These are phyloP conservation scores for Troides oblongomaculatus DNA, from an alignment of 2,888 invertebrate species.

Conservation along the genomic window DNA sequence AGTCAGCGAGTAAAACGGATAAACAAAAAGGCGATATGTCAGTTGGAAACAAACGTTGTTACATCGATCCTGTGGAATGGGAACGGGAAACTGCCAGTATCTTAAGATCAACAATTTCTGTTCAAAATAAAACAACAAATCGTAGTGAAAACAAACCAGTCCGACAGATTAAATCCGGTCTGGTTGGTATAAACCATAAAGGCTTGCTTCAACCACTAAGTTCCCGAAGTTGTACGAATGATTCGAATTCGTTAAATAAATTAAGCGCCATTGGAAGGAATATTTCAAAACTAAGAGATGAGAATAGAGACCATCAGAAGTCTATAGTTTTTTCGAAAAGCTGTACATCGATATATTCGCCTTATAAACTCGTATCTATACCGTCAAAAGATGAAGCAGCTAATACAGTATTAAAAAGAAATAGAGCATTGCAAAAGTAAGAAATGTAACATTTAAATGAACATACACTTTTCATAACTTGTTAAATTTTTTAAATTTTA, in stretches of 20 bases:
- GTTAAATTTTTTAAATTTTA: not conserved
- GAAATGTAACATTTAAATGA: not conserved
- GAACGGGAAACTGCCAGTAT: slow-evolving; percentile 80
- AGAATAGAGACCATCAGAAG: slow-evolving; percentile 58
- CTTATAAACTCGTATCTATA: slow-evolving; percentile 62
- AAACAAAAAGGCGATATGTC: slow-evolving; percentile 69
- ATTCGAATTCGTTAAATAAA: slow-evolving; percentile 63
- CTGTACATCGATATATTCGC: slow-evolving; percentile 65
- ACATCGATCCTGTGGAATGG: slow-evolving; percentile 76
- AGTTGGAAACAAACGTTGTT: slow-evolving; percentile 77
- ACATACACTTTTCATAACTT: not conserved
- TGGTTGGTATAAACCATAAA: slow-evolving; percentile 48
- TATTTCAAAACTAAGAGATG: slow-evolving; percentile 65
- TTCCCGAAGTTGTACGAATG: slow-evolving; percentile 51
- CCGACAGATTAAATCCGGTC: slow-evolving; percentile 62
- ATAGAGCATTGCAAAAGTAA: not conserved
- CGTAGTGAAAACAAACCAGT: slow-evolving; percentile 52
- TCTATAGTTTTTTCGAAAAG: slow-evolving; percentile 65
- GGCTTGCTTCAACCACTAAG: slow-evolving; percentile 47
- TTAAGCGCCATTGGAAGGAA: slow-evolving; percentile 69
- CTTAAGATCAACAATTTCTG: slow-evolving; percentile 68
- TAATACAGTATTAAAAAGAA: slow-evolving; percentile 20
- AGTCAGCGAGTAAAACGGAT: slow-evolving; percentile 65
- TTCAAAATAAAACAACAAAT: slow-evolving; percentile 61
- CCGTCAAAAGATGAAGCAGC: slow-evolving; percentile 57